These are phyloP conservation scores for Thaumatotibia leucotreta DNA, from an alignment of 1,140 invertebrate species.

Conservation along the genomic window DNA sequence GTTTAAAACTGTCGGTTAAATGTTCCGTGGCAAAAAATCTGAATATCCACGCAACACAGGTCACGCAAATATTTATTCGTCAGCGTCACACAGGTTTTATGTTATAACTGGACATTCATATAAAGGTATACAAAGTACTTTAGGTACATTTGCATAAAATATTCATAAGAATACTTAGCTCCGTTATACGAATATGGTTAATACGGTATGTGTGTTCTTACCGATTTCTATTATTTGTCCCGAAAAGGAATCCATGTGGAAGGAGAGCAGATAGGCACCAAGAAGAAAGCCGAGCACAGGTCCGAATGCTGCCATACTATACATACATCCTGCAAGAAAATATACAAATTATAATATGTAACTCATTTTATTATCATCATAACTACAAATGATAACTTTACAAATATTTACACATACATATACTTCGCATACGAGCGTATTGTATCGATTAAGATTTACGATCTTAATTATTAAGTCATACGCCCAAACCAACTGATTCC, in stretches of 20 bases:
- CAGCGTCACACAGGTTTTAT: neutral
- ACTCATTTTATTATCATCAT: too few relatives aligned
- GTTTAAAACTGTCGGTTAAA: neutral
- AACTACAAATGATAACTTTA: too few relatives aligned
- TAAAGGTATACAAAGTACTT: too few relatives aligned
- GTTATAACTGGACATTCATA: neutral
- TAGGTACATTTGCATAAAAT: neutral
- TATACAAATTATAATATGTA: too few relatives aligned
- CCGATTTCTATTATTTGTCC: constrained; percentile 84
- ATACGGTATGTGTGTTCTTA: constrained; percentile 61
- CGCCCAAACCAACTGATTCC: too few relatives aligned
- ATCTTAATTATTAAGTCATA: too few relatives aligned
- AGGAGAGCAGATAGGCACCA: constrained; percentile 92
- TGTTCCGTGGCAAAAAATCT: neutral
- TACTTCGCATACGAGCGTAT: too few relatives aligned
- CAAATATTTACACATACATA: too few relatives aligned
- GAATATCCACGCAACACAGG: neutral
- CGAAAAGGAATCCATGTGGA: constrained; percentile 92
- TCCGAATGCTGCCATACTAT: constrained; percentile 95
- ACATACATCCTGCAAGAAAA: constrained; percentile 87
- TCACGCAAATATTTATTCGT: neutral
- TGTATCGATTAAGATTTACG: too few relatives aligned
- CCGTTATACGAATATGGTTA: neutral
- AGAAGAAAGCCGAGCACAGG: constrained; percentile 94
- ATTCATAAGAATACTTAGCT: neutral